Conservation (phyloP, 2,888 invertebrate species). For the Lordiphosa andalusiaca region DNA sequence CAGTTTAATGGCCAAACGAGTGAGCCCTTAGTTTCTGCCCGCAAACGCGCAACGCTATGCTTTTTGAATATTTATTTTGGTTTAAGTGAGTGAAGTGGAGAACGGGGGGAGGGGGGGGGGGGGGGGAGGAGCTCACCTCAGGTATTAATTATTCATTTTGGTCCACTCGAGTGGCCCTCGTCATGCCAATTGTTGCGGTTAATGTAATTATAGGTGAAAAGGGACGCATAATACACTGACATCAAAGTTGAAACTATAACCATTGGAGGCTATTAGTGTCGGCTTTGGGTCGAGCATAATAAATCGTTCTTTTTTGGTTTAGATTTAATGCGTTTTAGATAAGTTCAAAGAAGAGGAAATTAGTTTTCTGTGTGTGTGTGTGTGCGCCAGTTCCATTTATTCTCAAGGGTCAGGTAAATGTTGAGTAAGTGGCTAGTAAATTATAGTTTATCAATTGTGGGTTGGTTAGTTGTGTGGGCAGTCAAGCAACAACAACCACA, state of each 20-base stretch:
- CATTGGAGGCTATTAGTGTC: constrained; percentile 46
- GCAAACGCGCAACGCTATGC: constrained; percentile 30
- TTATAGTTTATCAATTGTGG: constrained; percentile 32
- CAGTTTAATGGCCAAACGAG: constrained; percentile 42
- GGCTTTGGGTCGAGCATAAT: constrained; percentile 33
- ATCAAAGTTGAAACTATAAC: constrained; percentile 36
- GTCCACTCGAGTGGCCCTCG: constrained; percentile 29
- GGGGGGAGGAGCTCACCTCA: constrained; percentile 8
- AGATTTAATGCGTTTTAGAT: constrained; percentile 50
- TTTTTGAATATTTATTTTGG: constrained; percentile 57
- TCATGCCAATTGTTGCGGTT: constrained; percentile 53
- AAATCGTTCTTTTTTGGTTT: constrained; percentile 43
- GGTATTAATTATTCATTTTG: constrained; percentile 65
- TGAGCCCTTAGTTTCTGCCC: constrained; percentile 20
- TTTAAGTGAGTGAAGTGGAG: constrained; percentile 34
- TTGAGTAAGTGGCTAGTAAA: constrained; percentile 28
- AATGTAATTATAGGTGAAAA: constrained; percentile 50
- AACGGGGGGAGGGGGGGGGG: no score
- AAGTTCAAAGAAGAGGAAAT: constrained; percentile 40
- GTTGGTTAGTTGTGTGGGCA: neutral
- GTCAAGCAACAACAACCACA: no score
- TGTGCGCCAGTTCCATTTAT: constrained; percentile 22
- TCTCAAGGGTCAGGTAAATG: constrained; percentile 10
- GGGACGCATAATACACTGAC: constrained; percentile 40
- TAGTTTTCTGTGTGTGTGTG: constrained; percentile 14